Evolutionary conservation across 2,888 invertebrate genomes (phyloP).

Genomic region (Bombyx huttoni): DNA sequence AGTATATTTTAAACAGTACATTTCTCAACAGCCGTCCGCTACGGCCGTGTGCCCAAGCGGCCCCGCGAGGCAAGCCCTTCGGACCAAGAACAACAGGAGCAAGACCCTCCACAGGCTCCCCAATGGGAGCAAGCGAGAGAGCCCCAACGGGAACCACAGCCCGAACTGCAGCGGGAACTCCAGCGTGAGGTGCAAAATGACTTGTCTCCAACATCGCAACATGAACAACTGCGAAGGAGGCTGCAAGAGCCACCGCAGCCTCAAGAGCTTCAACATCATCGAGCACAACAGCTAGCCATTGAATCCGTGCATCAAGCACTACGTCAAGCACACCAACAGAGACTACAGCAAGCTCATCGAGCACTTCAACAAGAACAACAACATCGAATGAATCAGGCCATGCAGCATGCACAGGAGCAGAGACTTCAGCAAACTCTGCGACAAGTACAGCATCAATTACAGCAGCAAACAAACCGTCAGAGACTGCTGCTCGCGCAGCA

Average conservation of each 20-base stretch:
- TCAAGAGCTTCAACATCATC: not conserved
- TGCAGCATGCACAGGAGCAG: not conserved
- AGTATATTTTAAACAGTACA: not conserved
- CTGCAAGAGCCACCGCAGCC: not conserved
- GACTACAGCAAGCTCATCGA: not conserved
- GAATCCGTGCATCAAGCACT: not conserved
- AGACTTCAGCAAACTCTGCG: not conserved
- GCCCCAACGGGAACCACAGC: not conserved
- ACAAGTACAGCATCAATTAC: not conserved
- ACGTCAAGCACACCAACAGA: not conserved
- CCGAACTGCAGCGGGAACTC: not conserved
- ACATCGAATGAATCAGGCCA: not conserved
- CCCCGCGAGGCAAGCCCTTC: constrained; percentile 76
- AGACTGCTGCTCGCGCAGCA: not conserved
- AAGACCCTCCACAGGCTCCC: not conserved
- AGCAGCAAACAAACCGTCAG: not conserved
- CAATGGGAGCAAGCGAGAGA: not conserved
- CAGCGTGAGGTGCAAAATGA: not conserved
- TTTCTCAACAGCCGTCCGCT: constrained; percentile 84
- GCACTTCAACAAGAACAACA: not conserved
- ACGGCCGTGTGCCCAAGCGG: constrained; percentile 96
- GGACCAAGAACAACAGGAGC: constrained; percentile 12
- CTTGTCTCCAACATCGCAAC: not conserved
- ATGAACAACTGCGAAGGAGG: not conserved
- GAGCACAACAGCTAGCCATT: not conserved